phyloP scores from a whole-genome alignment of 2,797 vertebrate species.

The Enteromius radiatus region DNA sequence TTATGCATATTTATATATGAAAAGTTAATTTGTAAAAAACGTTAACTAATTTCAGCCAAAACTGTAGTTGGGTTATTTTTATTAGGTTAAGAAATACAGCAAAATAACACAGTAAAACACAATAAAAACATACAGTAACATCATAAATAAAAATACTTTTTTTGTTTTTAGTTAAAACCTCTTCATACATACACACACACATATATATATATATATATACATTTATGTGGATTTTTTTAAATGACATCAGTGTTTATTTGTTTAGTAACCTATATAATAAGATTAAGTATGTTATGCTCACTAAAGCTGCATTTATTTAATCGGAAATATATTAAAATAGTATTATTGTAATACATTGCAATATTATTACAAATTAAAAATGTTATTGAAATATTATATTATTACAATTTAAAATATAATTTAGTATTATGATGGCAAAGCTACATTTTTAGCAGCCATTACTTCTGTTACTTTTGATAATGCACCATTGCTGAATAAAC shows the following conservation, averaged over 20 bases:
- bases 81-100: too few relatives aligned
- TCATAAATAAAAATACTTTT: too few relatives aligned
- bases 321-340: background rate
- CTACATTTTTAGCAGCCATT: background rate
- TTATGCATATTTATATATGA: background rate
- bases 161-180: too few relatives aligned
- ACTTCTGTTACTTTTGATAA: background rate
- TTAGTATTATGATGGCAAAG: background rate
- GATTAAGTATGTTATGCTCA: background rate
- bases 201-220: too few relatives aligned
- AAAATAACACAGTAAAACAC: too few relatives aligned
- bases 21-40: background rate
- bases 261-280: background rate
- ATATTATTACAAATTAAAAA: too few relatives aligned
- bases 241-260: background rate
- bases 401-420: background rate
- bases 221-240: too few relatives aligned
- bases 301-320: background rate
- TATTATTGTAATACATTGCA: background rate
- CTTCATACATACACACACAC: too few relatives aligned
- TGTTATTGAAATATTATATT: background rate
- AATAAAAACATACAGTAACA: too few relatives aligned
- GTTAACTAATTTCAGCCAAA: too few relatives aligned
- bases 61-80: too few relatives aligned
- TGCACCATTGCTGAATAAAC: background rate